Evolutionary conservation across 2,113 vertebrate genomes (phyloP), one percentile per base, ranked within the genome.

Genomic region (Chlamydotis undulata): DNA sequence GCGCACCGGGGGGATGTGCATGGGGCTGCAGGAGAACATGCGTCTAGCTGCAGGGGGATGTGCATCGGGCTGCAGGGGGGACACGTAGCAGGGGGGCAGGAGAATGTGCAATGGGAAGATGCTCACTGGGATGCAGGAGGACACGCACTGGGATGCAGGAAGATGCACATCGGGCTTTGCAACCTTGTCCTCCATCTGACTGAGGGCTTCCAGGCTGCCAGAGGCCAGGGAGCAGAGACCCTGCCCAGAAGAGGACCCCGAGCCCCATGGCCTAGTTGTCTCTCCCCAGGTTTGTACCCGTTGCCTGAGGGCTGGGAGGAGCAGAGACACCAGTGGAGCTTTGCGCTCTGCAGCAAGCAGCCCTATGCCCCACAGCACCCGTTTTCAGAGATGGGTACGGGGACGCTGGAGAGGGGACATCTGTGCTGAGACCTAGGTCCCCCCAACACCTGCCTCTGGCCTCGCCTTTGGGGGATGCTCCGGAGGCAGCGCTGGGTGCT

Each of bases 331-430:
- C 45, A 85, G 28, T 7, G 8, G 7, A 26, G 21, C 18, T 43
- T 47, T 1, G 6, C 47, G 28, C 56, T 87, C 55, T 24, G 28
- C 77, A 47, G 47, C 35, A 19, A 63, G n/a, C 23, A 63, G 14
- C 24, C 5, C 17, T 11, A 1, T 28, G 22, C 19, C 73, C 33
- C 31, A 9, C 24, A 22, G 21, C 29, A 60, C 24, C 10, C 1
- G 1, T 7, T 24, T 53, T 60, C 49, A 39, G 67, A 49, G 29
- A 39, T 2, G 24, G 7, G 28, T 6, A n/a, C 0, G 0, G 18
- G 14, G 19, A 21, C 26, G 28, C 22, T 1, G 2, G 24, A 26
- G 19, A 89, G 8, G 19, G n/a, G 52, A 29, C 14, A 6, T 11
- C 37, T 14, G 1, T 28, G 13, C 31, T 4, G 64, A 74, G 24